These are phyloP conservation scores for Polyodon spathula DNA, from an alignment of 2,113 vertebrate genomes.

Conservation along the genomic window DNA sequence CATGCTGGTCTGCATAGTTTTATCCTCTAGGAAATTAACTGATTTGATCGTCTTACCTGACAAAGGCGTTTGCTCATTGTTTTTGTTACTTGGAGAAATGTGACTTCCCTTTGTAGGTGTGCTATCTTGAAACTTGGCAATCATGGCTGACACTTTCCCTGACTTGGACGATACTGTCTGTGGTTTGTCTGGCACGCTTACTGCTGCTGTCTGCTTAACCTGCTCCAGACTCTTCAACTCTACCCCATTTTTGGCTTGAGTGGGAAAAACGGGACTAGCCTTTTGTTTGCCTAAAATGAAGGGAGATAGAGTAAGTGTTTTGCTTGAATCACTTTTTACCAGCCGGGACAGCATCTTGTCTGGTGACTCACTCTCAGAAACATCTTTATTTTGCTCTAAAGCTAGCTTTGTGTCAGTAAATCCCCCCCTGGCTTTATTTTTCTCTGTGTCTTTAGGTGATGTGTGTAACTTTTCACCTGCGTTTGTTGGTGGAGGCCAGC, in stretches of 20 bases:
- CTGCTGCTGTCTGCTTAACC: background rate
- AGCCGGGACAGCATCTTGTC: too few relatives aligned
- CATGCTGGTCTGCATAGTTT: too few relatives aligned
- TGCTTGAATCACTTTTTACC: too few relatives aligned
- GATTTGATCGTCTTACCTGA: too few relatives aligned
- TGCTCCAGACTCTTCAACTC: background rate
- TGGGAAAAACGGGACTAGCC: background rate
- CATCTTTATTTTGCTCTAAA: too few relatives aligned
- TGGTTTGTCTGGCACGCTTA: background rate
- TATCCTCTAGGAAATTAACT: too few relatives aligned
- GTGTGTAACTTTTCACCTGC: background rate
- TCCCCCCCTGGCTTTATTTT: background rate
- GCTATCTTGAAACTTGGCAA: background rate
- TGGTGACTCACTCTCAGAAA: too few relatives aligned
- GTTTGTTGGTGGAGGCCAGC: background rate
- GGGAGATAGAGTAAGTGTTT: background rate
- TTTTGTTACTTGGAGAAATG: background rate
- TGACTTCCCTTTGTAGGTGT: background rate
- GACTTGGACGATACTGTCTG: background rate
- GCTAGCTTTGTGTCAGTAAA: too few relatives aligned
- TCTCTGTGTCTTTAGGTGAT: background rate
- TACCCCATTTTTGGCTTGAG: background rate
- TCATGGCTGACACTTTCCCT: background rate
- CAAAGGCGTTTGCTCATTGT: background rate
- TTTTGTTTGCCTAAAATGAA: background rate